Base-by-base conservation (phyloP, 2,888 invertebrate genomes). In the Tinea trinotella region DNA sequence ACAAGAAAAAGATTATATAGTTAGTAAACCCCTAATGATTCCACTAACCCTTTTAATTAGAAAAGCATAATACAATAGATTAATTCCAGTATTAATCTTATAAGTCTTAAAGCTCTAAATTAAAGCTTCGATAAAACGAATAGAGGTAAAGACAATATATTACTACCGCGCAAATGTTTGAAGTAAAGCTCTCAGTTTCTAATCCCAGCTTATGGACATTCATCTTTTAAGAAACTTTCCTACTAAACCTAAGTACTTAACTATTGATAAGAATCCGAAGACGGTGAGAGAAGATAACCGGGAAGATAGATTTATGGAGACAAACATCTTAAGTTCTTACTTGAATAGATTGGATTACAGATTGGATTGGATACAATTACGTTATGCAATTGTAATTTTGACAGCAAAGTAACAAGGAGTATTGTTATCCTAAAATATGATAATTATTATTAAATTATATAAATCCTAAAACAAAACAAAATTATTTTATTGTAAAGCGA, bases 261-360 rank as follows among this genome's bases (percentile, higher is more conserved):
- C 15, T 19, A 50, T 50, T 24, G 50, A 50, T 50, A 50, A 24
- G 12, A 50, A 50, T 50, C 22, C 50, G 24, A 24, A 50, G 50
- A 12, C 24, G 24, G 12, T 13, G 24, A 12, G 24, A 50, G 19
- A 17, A 48, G 50, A 50, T 50, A 24, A 24, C 15, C 12, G 10
- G 13, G 10, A 3, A 24, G 50, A 50, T 50, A 50, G 50, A 50
- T 50, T 50, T 50, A 50, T 50, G 22, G 50, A 50, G 50, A 50
- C 50, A 50, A 24, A 50, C 24, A 13, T 13, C 20, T 9, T 9
- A 48, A 50, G 12, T 50, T 24, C 24, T 15, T 50, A 12, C n/a
- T 18, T n/a, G n/a, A 49, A 49, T 17, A 13, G n/a, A 49, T 20
- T 7, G 12, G 13, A 24, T 50, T n/a, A n/a, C n/a, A n/a, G n/a